Conservation (phyloP, 2,113 vertebrate species). For the Lutjanus erythropterus region DNA sequence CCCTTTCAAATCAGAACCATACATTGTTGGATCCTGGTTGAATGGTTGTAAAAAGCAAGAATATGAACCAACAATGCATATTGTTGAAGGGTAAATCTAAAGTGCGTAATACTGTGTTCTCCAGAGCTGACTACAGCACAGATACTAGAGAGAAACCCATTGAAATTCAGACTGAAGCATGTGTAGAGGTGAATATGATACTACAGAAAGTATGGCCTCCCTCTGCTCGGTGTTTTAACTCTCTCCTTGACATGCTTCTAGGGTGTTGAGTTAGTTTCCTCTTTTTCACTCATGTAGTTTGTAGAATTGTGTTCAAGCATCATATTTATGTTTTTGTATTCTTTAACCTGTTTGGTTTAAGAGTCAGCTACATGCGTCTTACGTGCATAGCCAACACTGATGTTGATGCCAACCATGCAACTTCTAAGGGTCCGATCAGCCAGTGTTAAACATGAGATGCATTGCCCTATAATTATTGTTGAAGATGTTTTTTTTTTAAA, state of each 20-base stretch:
- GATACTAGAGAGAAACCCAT: not conserved
- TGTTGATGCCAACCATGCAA: too few species aligned
- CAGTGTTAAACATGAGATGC: too few species aligned
- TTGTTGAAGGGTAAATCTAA: not conserved
- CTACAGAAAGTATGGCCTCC: too few species aligned
- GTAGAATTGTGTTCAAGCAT: not conserved
- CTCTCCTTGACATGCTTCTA: too few species aligned
- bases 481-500: too few species aligned
- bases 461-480: too few species aligned
- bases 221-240: not conserved
- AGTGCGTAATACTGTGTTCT: not conserved
- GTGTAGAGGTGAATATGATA: constrained; percentile 10
- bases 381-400: constrained; percentile 2
- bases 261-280: constrained; percentile 15
- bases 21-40: not conserved
- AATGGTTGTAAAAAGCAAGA: not conserved
- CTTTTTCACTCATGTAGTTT: constrained; percentile 19
- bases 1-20: not conserved
- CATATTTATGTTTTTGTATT: not conserved
- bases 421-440: too few species aligned
- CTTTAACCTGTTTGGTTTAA: constrained; percentile 1
- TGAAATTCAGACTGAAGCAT: not conserved
- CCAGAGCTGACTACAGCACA: not conserved
- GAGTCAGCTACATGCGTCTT: not conserved
- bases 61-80: not conserved